phyloP scores from a whole-genome alignment of 1,140 invertebrate genomes.

The Muscidifurax raptorellus region DNA sequence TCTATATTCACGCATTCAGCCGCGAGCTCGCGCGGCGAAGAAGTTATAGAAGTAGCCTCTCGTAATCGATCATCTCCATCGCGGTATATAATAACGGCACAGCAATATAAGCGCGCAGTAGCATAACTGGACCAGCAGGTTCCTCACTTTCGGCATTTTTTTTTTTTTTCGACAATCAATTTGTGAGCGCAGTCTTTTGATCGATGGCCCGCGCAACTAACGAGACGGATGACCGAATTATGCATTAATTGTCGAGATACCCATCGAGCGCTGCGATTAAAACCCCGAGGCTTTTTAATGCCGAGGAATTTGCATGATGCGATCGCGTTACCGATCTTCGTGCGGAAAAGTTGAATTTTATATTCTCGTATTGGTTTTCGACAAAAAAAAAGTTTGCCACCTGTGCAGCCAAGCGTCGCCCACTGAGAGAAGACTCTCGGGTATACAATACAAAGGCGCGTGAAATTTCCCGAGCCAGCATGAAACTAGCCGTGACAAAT shows the following conservation, averaged over 20 bases:
- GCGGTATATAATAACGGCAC: slow-evolving; percentile 16
- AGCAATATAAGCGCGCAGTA: too few species aligned
- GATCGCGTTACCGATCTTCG: too few species aligned
- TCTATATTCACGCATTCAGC: too few species aligned
- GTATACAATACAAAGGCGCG: too few species aligned
- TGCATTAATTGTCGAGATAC: slow-evolving; percentile 23
- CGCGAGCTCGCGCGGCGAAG: not conserved
- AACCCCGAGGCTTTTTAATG: not conserved
- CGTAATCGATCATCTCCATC: slow-evolving; percentile 24
- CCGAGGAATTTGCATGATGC: not conserved
- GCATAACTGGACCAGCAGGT: not conserved
- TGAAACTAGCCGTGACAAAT: not conserved
- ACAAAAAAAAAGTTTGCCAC: too few species aligned
- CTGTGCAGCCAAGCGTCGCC: too few species aligned
- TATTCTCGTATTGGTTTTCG: too few species aligned
- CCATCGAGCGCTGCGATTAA: not conserved
- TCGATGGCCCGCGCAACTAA: slow-evolving; percentile 1
- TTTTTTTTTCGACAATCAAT: slow-evolving; percentile 32
- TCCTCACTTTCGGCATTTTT: not conserved
- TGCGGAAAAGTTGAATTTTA: too few species aligned
- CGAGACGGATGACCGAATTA: slow-evolving; percentile 25
- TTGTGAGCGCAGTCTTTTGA: not conserved
- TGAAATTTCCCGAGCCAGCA: not conserved
- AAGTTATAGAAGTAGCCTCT: not conserved
- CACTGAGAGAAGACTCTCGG: too few species aligned